A percentile compares a stretch with the other conserved stretches of the same genome.
phyloP scores from a whole-genome alignment of 2,797 vertebrate genomes.

The Hemitrygon akajei region DNA sequence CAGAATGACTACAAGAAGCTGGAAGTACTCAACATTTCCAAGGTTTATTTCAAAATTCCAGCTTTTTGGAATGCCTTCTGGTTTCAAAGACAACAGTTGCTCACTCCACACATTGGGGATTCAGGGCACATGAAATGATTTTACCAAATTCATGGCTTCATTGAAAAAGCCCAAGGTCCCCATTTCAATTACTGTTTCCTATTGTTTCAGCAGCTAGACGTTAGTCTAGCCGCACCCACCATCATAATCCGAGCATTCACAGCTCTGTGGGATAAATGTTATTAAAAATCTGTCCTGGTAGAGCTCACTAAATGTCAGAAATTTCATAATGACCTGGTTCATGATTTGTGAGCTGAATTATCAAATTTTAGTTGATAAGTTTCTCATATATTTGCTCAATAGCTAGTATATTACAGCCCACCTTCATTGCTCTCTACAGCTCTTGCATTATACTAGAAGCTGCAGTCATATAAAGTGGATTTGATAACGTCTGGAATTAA shows the following conservation, averaged over 20 bases:
- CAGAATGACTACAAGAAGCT: neutral
- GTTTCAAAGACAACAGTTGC: neutral
- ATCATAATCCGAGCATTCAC: neutral
- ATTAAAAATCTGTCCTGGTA: neutral
- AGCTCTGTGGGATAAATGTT: neutral
- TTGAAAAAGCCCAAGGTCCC: neutral
- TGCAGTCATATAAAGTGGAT: neutral
- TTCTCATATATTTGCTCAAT: neutral
- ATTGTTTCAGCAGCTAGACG: neutral
- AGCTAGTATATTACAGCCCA: neutral
- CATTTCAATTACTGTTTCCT: neutral
- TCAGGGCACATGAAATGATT: neutral
- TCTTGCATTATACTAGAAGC: neutral
- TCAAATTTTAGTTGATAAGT: constrained; percentile 2
- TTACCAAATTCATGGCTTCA: neutral
- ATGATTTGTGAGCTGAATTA: neutral
- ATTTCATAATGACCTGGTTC: neutral
- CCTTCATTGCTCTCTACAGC: neutral
- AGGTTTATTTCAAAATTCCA: no score
- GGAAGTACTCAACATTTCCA: no score
- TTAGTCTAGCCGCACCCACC: neutral
- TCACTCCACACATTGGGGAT: neutral
- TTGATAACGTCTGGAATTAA: neutral
- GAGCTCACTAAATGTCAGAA: neutral
- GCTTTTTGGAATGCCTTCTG: neutral